These are phyloP conservation scores for Pyrgilauda ruficollis DNA, from an alignment of 2,113 vertebrate species.

Conservation along the genomic window DNA sequence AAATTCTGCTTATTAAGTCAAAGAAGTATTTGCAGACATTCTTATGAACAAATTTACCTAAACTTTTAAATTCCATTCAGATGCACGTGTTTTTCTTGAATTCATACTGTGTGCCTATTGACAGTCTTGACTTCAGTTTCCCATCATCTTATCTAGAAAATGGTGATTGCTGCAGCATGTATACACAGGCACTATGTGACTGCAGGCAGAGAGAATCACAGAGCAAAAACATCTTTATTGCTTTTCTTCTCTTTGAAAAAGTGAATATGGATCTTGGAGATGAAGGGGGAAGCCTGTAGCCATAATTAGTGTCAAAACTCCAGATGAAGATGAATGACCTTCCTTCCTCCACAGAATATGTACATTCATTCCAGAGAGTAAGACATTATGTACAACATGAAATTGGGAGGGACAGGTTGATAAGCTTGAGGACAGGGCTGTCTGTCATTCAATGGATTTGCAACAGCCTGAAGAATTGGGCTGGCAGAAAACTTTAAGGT, in stretches of 20 bases:
- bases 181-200: neutral
- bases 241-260: neutral
- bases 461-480: neutral
- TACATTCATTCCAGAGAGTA: neutral
- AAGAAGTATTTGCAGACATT: neutral
- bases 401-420: conserved; percentile 18
- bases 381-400: neutral
- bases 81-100: neutral
- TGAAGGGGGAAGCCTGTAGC: neutral
- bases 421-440: neutral
- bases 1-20: neutral
- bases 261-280: neutral
- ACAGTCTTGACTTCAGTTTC: neutral
- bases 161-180: neutral
- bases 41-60: neutral
- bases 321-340: conserved; percentile 37
- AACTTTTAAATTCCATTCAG: neutral
- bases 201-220: neutral
- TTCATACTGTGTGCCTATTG: neutral
- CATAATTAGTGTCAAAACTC: conserved; percentile 35
- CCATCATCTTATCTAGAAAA: neutral
- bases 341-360: neutral
- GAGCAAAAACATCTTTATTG: neutral
- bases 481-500: neutral
- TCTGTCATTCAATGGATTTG: neutral